A percentile compares a stretch with the other conserved stretches of the same genome.
These are phyloP conservation scores for Porites lutea DNA, from an alignment of 64 coral and sea anemone genomes.

Conservation along the genomic window DNA sequence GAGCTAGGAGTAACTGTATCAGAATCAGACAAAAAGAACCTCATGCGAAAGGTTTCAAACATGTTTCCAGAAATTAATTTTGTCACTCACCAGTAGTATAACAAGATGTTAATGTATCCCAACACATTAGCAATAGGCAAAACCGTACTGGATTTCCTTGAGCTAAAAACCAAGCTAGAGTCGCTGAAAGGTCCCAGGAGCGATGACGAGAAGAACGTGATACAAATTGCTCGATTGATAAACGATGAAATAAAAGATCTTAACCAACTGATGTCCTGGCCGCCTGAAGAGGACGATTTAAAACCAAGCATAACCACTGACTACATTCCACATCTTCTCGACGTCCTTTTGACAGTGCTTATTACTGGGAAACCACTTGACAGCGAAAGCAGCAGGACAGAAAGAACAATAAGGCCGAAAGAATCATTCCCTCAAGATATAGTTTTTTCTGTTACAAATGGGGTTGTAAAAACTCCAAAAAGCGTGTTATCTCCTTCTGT, in stretches of 20 bases:
- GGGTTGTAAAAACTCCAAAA: constrained; percentile 65
- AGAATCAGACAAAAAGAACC: constrained; percentile 68
- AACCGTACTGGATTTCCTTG: constrained; percentile 25
- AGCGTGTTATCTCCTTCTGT: constrained; percentile 66
- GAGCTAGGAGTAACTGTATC: constrained; percentile 46
- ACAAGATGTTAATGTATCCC: constrained; percentile 42
- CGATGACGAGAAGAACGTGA: constrained; percentile 34
- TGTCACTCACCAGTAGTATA: constrained; percentile 58
- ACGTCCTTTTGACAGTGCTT: constrained; percentile 59
- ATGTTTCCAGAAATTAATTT: constrained; percentile 58
- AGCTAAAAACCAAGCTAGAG: constrained; percentile 2
- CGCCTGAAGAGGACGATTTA: constrained; percentile 30
- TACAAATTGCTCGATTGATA: constrained; percentile 33
- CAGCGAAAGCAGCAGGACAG: constrained; percentile 49
- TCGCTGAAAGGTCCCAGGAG: constrained; percentile 18
- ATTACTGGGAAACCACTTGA: constrained; percentile 55
- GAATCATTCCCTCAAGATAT: constrained; percentile 68
- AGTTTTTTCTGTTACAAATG: constrained; percentile 65
- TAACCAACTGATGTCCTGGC: constrained; percentile 2
- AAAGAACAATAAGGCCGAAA: constrained; percentile 3
- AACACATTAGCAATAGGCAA: constrained; percentile 25
- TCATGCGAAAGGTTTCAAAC: constrained; percentile 47
- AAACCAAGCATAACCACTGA: background rate
- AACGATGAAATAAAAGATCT: constrained; percentile 55
- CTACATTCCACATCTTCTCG: constrained; percentile 55